Evolutionary conservation across 2,113 vertebrate genomes (phyloP), one percentile per base, ranked within the genome.

Genomic region (Rhinolophus ferrumequinum): DNA sequence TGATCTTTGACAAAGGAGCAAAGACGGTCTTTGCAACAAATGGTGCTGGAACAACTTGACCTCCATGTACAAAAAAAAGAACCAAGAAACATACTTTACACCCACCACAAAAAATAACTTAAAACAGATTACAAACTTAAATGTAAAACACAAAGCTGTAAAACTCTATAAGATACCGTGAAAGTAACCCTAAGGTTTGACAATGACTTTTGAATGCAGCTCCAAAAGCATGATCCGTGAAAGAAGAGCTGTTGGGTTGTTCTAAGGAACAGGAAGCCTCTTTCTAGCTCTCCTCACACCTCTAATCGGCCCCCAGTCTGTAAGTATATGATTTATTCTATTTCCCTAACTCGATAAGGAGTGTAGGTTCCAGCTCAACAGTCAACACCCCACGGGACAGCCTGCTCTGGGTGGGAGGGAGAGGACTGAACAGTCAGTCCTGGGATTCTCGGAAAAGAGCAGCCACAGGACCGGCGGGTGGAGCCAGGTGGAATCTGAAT

Each of bases 391-490:
- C 41, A 1, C 0, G 10, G 35, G 44, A 60, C 5, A 9, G 16
- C 41, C 5, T 67, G 12, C 10, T 35, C 41, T 2, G 28, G 33
- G 16, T 9, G 3, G 47, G 26, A 67, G 8, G 11, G 19, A 35
- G 30, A 41, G 26, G 28, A 15, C 35, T 18, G 28, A 82, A n/a
- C 7, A 24, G 54, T 19, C 13, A 24, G 54, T 19, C 13, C 4
- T 16, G 35, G 60, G 13, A 8, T 6, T 38, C 58, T n/a, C 2
- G 0, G 41, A 18, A 52, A 2, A 18, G 21, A 73, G 16, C 8
- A 33, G 62, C 7, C 35, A 56, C 35, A 11, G 47, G 19, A 38
- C 26, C 2, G 0, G 14, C 8, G 6, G 2, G 8, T 1, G 13
- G 88, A 8, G 8, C 21, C 30, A 5, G 22, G 86, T 2, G 15